Evolutionary conservation across 2,113 vertebrate species (phyloP).

Genomic region (Chloebia gouldiae): DNA sequence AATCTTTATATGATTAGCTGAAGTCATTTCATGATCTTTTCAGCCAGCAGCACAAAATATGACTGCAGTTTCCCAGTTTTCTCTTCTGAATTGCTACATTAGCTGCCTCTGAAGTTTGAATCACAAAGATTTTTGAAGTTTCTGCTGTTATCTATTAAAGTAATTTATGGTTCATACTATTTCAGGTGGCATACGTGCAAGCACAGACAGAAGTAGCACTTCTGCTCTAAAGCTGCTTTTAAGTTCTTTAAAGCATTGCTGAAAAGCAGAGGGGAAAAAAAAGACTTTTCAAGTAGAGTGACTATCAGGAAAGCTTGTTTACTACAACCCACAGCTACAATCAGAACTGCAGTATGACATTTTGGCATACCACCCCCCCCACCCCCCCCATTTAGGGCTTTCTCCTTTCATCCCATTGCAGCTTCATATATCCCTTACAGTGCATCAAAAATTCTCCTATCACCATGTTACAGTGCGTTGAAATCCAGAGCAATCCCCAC

Average conservation of each 20-base stretch:
- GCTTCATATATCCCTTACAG: not conserved
- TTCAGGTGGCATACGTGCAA: not conserved
- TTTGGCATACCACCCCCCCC: not conserved
- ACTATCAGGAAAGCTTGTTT: not conserved
- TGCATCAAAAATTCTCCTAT: not conserved
- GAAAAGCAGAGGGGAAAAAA: not conserved
- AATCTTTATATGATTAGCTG: not conserved
- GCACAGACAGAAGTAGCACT: not conserved
- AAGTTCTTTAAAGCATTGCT: not conserved
- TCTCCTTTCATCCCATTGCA: not conserved
- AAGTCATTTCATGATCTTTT: not conserved
- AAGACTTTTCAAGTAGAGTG: not conserved
- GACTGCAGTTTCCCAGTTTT: not conserved
- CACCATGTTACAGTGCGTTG: not conserved
- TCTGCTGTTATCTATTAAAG: not conserved
- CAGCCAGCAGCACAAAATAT: not conserved
- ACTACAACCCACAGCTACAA: not conserved
- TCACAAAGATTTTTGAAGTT: conserved; percentile 5
- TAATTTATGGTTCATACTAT: not conserved
- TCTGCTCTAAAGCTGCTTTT: not conserved
- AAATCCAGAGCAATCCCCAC: not conserved
- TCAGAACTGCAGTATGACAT: not conserved
- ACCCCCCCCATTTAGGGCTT: not conserved
- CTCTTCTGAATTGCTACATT: not conserved
- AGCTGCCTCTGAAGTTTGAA: conserved; percentile 14